These are phyloP conservation scores for Odontophorus gujanensis DNA, from an alignment of 2,113 vertebrate species.

Conservation along the genomic window DNA sequence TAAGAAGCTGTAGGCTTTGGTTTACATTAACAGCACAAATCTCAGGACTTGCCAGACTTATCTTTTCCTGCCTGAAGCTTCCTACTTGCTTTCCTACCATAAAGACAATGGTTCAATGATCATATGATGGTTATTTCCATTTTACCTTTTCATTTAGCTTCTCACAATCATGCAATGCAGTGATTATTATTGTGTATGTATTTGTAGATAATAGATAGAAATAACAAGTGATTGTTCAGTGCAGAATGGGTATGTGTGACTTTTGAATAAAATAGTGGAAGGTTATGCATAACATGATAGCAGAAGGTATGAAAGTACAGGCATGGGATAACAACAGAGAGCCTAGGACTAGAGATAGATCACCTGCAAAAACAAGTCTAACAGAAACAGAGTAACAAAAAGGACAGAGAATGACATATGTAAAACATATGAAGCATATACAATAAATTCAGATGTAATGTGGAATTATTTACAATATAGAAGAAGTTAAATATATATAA, in stretches of 20 bases:
- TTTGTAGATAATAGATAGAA: not conserved
- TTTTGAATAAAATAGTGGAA: not conserved
- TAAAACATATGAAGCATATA: not conserved
- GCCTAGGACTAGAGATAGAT: not conserved
- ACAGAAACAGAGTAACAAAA: not conserved
- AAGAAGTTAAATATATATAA: not conserved
- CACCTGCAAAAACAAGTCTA: fast-evolving
- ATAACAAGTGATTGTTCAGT: not conserved
- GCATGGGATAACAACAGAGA: not conserved
- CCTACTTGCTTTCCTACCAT: not conserved
- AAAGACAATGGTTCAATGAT: not conserved
- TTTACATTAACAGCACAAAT: not conserved
- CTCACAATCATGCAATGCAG: not conserved
- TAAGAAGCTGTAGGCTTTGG: not conserved
- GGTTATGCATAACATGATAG: not conserved
- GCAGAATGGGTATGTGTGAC: not conserved
- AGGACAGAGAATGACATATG: not conserved
- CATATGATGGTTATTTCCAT: not conserved
- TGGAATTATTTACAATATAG: not conserved
- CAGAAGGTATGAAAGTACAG: not conserved
- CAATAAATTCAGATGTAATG: not conserved
- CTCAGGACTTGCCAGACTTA: not conserved
- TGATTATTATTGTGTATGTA: not conserved
- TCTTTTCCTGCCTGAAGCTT: not conserved
- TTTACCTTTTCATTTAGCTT: not conserved